These are phyloP conservation scores for Anguilla obscura DNA, from an alignment of 2,797 vertebrate species.

Conservation along the genomic window DNA sequence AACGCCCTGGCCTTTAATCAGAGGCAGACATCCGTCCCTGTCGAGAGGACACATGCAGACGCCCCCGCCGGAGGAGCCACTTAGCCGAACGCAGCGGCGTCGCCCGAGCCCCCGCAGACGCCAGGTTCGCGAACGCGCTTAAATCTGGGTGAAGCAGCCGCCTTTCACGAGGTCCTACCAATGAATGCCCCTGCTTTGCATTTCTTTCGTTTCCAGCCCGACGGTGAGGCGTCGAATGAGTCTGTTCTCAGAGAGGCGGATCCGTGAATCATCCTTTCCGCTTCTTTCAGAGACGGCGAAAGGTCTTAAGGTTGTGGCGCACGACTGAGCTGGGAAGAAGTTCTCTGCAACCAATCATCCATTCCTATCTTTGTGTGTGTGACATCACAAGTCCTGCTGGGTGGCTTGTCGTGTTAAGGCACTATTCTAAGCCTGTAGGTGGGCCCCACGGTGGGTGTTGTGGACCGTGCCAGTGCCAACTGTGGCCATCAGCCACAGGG, in stretches of 20 bases:
- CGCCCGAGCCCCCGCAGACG: background rate
- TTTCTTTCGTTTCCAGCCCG: background rate
- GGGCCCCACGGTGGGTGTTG: too few species aligned
- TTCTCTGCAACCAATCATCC: background rate
- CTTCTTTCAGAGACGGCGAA: background rate
- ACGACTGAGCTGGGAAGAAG: background rate
- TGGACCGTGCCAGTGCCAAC: too few species aligned
- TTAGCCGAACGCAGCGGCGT: background rate
- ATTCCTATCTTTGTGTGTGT: background rate
- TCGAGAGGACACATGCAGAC: background rate
- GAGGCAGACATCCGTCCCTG: background rate
- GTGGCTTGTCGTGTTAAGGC: too few species aligned
- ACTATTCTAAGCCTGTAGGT: too few species aligned
- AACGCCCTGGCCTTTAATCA: background rate
- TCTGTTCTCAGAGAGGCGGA: background rate
- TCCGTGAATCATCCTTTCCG: background rate
- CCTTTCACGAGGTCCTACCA: slow-evolving; percentile 48
- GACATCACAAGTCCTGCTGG: too few species aligned
- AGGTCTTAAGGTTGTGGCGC: background rate
- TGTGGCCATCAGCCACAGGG: too few species aligned
- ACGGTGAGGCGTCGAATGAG: background rate
- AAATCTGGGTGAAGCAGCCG: slow-evolving; percentile 29
- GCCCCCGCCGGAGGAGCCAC: background rate
- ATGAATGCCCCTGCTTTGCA: background rate
- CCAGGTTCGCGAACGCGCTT: background rate